These are phyloP conservation scores for Adelosebastes latens DNA, from an alignment of 2,797 vertebrate species.

Conservation along the genomic window DNA sequence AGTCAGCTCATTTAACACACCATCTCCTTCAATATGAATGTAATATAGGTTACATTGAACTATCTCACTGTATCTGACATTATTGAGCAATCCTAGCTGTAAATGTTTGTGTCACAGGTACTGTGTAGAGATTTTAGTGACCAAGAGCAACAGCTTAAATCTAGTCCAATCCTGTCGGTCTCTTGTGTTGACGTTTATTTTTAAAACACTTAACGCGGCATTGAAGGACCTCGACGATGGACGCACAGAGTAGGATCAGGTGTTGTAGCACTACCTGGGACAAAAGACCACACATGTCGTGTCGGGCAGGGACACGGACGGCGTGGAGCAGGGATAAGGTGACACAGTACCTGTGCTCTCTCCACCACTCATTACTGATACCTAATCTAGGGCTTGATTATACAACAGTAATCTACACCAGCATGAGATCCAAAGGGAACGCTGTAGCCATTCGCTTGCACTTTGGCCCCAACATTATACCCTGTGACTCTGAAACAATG, in stretches of 20 bases:
- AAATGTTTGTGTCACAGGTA: background rate
- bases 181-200: background rate
- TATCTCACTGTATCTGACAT: conserved; percentile 1
- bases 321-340: conserved; percentile 43
- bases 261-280: conserved; percentile 33
- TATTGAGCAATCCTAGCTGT: background rate
- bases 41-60: background rate
- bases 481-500: background rate
- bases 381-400: conserved; percentile 66
- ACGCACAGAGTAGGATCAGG: conserved; percentile 11
- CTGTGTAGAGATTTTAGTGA: background rate
- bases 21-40: background rate
- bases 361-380: conserved; percentile 51
- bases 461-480: conserved; percentile 10
- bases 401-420: conserved; percentile 68
- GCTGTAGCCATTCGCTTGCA: conserved; percentile 11
- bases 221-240: background rate
- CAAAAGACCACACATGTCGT: conserved; percentile 48
- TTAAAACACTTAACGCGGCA: background rate
- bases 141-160: background rate
- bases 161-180: background rate
- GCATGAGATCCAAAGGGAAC: conserved; percentile 41
- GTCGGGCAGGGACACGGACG: conserved; percentile 23
- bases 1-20: conserved; percentile 3
- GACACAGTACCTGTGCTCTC: conserved; percentile 28